phyloP scores from a whole-genome alignment of 1,140 invertebrate species.

The Caenorhabditis inopinata region DNA sequence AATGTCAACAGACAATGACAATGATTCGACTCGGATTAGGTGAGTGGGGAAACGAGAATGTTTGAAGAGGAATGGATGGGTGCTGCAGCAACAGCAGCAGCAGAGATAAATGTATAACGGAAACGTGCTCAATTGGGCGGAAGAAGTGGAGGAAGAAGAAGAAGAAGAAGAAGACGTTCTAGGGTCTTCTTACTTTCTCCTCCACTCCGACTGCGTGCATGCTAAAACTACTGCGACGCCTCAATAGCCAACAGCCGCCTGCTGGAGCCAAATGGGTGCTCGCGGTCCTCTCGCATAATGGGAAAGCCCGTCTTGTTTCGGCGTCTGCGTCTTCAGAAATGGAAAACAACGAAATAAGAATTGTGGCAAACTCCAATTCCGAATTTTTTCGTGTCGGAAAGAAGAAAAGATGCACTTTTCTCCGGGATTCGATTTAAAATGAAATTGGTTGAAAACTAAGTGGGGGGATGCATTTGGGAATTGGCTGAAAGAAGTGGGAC shows the following conservation, averaged over 20 bases:
- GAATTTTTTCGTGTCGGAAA: background rate
- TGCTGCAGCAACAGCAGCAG: background rate
- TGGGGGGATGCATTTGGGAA: conserved; percentile 23
- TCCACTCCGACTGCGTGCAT: background rate
- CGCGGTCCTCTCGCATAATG: too few species aligned
- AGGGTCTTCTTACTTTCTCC: background rate
- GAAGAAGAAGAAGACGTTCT: background rate
- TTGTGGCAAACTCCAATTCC: background rate
- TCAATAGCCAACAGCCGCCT: too few species aligned
- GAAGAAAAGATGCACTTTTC: conserved; percentile 17
- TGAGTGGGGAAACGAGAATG: conserved; percentile 8
- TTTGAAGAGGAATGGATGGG: background rate
- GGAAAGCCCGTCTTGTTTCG: background rate
- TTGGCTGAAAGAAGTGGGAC: background rate
- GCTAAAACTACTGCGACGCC: conserved; percentile 27
- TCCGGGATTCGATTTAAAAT: conserved; percentile 21
- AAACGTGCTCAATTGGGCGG: conserved; percentile 20
- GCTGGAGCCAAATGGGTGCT: too few species aligned
- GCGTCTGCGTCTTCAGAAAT: background rate
- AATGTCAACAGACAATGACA: conserved; percentile 21
- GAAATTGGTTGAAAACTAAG: conserved; percentile 15
- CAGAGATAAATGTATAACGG: too few species aligned
- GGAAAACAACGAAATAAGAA: background rate
- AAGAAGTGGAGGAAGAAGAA: background rate
- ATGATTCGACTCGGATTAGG: conserved; percentile 14